phyloP scores from a whole-genome alignment of 2,113 vertebrate genomes.

The Tachysurus fulvidraco region DNA sequence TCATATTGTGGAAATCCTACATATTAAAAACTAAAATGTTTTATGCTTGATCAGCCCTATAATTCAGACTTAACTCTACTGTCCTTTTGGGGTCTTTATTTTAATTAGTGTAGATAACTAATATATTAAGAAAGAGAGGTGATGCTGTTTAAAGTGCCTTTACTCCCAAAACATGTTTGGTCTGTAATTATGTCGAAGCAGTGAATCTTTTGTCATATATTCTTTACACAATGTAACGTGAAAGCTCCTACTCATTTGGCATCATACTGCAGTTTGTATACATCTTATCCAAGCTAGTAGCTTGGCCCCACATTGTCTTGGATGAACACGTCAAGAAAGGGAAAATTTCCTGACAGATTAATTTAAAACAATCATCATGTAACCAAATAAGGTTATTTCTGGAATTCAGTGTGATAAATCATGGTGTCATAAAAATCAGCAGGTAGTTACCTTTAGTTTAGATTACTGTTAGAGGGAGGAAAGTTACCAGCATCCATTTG shows the following conservation, averaged over 20 bases:
- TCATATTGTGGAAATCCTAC: neutral
- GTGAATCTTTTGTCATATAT: neutral
- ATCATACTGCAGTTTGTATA: neutral
- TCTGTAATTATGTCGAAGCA: neutral
- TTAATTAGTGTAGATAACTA: neutral
- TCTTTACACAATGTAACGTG: neutral
- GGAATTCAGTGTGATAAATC: neutral
- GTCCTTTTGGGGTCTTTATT: neutral
- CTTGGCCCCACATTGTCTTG: neutral
- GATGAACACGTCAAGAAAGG: too few species aligned
- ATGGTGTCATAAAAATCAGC: neutral
- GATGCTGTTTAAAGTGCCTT: slow-evolving; percentile 40
- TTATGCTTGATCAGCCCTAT: neutral
- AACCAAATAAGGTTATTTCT: neutral
- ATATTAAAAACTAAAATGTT: neutral
- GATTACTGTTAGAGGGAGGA: neutral
- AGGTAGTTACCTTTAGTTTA: neutral
- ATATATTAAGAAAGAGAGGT: neutral
- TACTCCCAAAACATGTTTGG: neutral
- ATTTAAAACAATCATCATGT: neutral
- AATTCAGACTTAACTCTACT: neutral
- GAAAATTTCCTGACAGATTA: neutral
- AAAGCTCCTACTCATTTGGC: neutral
- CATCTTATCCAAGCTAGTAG: neutral
- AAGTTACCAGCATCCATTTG: neutral